phyloP scores from a whole-genome alignment of 1,140 invertebrate species.

The Cephus cinctus region DNA sequence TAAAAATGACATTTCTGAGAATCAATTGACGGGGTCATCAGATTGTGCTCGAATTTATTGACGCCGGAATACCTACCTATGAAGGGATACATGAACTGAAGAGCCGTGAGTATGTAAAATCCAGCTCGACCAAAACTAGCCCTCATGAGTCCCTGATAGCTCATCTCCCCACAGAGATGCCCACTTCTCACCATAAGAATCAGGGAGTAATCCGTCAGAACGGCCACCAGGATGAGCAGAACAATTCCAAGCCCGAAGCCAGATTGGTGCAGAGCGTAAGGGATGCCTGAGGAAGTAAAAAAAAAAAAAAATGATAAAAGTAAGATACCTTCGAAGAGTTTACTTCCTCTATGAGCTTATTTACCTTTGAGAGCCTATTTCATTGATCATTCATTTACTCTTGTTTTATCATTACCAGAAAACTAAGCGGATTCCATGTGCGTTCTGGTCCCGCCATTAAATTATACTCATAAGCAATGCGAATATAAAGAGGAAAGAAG shows the following conservation, averaged over 20 bases:
- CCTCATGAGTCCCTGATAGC: conserved; percentile 83
- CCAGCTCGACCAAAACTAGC: conserved; percentile 79
- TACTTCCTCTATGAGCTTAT: background rate
- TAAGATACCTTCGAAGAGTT: background rate
- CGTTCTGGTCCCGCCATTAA: no score
- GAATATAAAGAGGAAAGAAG: no score
- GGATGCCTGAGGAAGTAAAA: conserved; percentile 78
- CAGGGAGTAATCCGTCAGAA: conserved; percentile 82
- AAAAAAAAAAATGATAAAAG: conserved; percentile 23
- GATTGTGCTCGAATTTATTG: no score
- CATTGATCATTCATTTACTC: no score
- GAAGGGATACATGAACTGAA: conserved; percentile 86
- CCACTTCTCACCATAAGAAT: conserved; percentile 80
- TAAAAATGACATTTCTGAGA: background rate
- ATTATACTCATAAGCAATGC: no score
- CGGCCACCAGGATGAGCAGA: conserved; percentile 73
- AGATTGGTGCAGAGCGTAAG: conserved; percentile 78
- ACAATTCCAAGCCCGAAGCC: conserved; percentile 77
- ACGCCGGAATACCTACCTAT: conserved; percentile 65
- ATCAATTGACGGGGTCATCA: conserved; percentile 12
- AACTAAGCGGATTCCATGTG: no score
- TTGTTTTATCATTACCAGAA: no score
- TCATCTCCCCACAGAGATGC: conserved; percentile 76
- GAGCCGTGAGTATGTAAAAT: conserved; percentile 73
- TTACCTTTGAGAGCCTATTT: background rate